Evolutionary conservation across 2,888 invertebrate genomes (phyloP).

Genomic region (Hofmannophila pseudospretella): DNA sequence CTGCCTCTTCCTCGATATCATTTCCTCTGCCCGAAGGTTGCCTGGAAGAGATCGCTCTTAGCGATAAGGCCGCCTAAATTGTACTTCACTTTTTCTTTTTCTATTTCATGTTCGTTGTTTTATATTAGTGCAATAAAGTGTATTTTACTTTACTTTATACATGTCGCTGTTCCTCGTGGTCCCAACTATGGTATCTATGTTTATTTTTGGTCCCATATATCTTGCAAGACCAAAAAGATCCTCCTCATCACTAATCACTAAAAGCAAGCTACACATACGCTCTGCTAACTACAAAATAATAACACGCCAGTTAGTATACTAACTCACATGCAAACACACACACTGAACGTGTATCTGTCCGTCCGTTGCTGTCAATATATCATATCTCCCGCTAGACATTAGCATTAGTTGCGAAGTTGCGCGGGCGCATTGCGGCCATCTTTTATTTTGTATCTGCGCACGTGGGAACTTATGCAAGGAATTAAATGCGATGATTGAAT

Average conservation of each 20-base stretch:
- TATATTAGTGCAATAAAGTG: too few relatives aligned
- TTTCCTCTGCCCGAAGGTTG: too few relatives aligned
- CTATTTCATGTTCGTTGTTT: too few relatives aligned
- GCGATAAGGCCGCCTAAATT: too few relatives aligned
- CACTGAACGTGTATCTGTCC: conserved; percentile 35
- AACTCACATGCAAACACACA: conserved; percentile 34
- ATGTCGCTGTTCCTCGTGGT: too few relatives aligned
- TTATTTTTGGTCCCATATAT: too few relatives aligned
- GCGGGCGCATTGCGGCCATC: conserved; percentile 48
- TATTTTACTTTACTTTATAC: too few relatives aligned
- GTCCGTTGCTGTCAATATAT: conserved; percentile 62
- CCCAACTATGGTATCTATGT: too few relatives aligned
- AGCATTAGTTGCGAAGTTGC: conserved; percentile 52
- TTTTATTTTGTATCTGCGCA: conserved; percentile 48
- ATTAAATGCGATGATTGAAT: conserved; percentile 26
- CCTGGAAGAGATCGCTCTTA: too few relatives aligned
- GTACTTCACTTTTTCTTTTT: too few relatives aligned
- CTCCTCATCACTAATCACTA: background rate
- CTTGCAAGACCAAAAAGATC: too few relatives aligned
- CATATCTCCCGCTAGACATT: conserved; percentile 55
- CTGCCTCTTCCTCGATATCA: too few relatives aligned
- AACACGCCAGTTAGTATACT: conserved; percentile 40
- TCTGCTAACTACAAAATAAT: conserved; percentile 40
- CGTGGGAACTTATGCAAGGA: conserved; percentile 43
- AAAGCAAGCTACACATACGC: background rate